Evolutionary conservation across 1,140 invertebrate species (phyloP).

Genomic region (Heliothis subflexa): DNA sequence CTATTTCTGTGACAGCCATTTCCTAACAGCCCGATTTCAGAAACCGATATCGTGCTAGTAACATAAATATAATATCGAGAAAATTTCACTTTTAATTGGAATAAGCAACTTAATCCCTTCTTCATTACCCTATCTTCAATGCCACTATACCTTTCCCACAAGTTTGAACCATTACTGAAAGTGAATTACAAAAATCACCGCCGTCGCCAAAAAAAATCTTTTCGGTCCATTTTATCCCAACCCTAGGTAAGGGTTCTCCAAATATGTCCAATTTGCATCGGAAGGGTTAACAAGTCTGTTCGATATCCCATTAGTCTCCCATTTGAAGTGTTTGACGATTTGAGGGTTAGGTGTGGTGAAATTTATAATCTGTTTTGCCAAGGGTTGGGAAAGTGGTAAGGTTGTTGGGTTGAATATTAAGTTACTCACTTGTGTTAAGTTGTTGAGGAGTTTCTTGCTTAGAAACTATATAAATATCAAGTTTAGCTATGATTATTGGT

Average conservation of each 20-base stretch:
- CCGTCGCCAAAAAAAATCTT: background rate
- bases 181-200: background rate
- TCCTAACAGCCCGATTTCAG: too few relatives aligned
- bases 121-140: too few relatives aligned
- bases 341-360: background rate
- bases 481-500: background rate
- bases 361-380: background rate
- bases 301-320: background rate
- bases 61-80: too few relatives aligned
- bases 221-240: background rate
- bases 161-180: background rate
- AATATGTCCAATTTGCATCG: conserved; percentile 24
- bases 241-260: background rate
- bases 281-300: background rate
- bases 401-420: too few relatives aligned
- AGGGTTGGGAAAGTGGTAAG: background rate
- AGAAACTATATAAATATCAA: too few relatives aligned
- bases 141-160: too few relatives aligned
- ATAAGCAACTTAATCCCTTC: too few relatives aligned
- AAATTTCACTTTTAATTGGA: too few relatives aligned
- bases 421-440: too few relatives aligned
- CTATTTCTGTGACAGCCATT: too few relatives aligned
- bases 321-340: conserved; percentile 10
- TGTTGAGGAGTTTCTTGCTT: too few relatives aligned
- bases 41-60: too few relatives aligned